Evolutionary conservation across 2,888 invertebrate genomes (phyloP).

Genomic region (Drosophila gaucha): DNA sequence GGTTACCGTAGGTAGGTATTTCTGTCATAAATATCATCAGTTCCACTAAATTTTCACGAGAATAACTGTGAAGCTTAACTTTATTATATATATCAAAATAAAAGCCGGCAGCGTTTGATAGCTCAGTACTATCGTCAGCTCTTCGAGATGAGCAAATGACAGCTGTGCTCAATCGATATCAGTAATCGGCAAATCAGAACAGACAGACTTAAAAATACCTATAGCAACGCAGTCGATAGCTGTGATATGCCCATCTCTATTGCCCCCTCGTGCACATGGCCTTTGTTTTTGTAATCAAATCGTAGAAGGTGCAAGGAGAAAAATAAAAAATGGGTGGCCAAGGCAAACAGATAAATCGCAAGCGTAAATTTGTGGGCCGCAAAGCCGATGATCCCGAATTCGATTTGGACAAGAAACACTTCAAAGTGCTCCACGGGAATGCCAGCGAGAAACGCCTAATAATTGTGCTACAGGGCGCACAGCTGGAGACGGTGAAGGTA

Average conservation of each 20-base stretch:
- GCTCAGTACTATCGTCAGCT: not conserved
- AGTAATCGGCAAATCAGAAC: too few relatives aligned
- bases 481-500: slow-evolving; percentile 98
- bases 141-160: not conserved
- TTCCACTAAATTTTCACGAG: not conserved
- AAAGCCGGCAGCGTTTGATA: too few relatives aligned
- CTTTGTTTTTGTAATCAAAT: slow-evolving; percentile 41
- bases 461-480: slow-evolving; percentile 96
- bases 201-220: too few relatives aligned
- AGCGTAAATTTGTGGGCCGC: slow-evolving; percentile 79
- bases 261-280: slow-evolving; percentile 45
- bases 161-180: not conserved
- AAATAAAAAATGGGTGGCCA: slow-evolving; percentile 77
- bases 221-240: not conserved
- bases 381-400: slow-evolving; percentile 90
- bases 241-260: slow-evolving; percentile 20
- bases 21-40: too few relatives aligned
- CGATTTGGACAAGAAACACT: slow-evolving; percentile 91
- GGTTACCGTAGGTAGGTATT: not conserved
- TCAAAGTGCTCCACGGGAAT: slow-evolving; percentile 91
- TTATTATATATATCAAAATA: too few relatives aligned
- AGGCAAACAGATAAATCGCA: slow-evolving; percentile 80
- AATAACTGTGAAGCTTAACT: rapidly evolving
- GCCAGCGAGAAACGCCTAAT: slow-evolving; percentile 96
- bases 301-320: not conserved